Evolutionary conservation across 2,888 invertebrate species (phyloP).

Genomic region (Patella caerulea): DNA sequence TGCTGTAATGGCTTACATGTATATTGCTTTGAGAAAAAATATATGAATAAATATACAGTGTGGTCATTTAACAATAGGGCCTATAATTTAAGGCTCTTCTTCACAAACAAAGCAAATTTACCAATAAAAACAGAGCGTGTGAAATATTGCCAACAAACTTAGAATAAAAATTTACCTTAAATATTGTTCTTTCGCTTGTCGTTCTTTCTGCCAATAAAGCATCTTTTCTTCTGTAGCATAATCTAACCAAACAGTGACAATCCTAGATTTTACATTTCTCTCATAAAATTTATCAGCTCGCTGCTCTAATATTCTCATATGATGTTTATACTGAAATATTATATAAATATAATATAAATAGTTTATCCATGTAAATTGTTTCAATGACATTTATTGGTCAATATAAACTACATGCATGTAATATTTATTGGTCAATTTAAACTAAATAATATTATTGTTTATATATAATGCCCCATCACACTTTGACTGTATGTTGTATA

Average conservation of each 20-base stretch:
- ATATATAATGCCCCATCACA: too few species aligned
- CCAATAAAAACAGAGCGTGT: too few species aligned
- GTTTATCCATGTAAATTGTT: not conserved
- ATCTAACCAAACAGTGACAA: conserved; percentile 61
- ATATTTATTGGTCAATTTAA: not conserved
- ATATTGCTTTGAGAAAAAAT: too few species aligned
- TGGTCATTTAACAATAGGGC: too few species aligned
- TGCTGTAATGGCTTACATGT: too few species aligned
- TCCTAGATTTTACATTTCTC: conserved; percentile 41
- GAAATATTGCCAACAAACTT: too few species aligned
- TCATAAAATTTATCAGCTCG: conserved; percentile 57
- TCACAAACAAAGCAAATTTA: too few species aligned
- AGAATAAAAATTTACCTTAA: conserved; percentile 40
- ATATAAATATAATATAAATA: conserved; percentile 13
- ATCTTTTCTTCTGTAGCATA: conserved; percentile 60
- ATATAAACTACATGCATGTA: too few species aligned
- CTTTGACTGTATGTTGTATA: too few species aligned
- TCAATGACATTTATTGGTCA: not conserved
- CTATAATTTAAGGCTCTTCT: too few species aligned
- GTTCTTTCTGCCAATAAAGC: conserved; percentile 57
- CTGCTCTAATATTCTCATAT: conserved; percentile 57
- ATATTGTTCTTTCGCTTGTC: conserved; percentile 59
- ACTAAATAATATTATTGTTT: too few species aligned
- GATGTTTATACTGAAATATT: conserved; percentile 61
- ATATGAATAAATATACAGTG: too few species aligned